Base-by-base conservation (phyloP, 2,888 invertebrate genomes). In the Parnassius smintheus region DNA sequence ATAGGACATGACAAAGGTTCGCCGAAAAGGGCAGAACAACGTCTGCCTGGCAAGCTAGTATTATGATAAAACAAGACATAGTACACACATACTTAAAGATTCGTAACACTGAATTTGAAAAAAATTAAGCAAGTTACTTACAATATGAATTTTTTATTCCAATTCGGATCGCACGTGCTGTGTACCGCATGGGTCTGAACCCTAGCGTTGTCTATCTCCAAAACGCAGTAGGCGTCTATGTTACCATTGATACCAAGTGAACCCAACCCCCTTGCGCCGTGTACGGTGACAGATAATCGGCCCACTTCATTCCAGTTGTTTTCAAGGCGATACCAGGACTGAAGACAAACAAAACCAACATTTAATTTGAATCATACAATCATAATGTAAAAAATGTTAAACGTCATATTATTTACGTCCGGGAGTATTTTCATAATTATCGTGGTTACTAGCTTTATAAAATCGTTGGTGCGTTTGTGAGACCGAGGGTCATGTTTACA, bases 71-170 rank as follows among this genome's bases (percentile, higher is more conserved):
- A 35, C 4, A 7, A 35, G 35, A 35, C 35, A 7, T 4, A 18
- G 18, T 18, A 18, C 18, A 35, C 0, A 35, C 7, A 35, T 35
- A 35, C 35, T 35, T 7, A 35, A 35, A 35, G 7, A 35, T 35
- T 7, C 35, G 35, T 35, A 35, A 35, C 4, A 4, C 35, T 7
- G 1, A 35, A 35, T 35, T 35, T 35, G 35, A 35, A 35, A 35
- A 18, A 35, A 35, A 35, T 0, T 35, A 35, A 35, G 35, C 4
- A 35, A 35, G 44, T 9, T 64, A 83, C 91, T 89, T 75, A 91
- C 91, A 91, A 89, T 50, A 78, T 82, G 66, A 81, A 91, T 54
- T 77, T 86, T 66, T 90, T 90, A 66, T 84, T 85, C 91, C 91
- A 91, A 11, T 69, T 78, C 2, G 90, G 91, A 11, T 91, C 88